phyloP scores from a whole-genome alignment of 2,113 vertebrate genomes.

The Gnathonemus longibarbis region DNA sequence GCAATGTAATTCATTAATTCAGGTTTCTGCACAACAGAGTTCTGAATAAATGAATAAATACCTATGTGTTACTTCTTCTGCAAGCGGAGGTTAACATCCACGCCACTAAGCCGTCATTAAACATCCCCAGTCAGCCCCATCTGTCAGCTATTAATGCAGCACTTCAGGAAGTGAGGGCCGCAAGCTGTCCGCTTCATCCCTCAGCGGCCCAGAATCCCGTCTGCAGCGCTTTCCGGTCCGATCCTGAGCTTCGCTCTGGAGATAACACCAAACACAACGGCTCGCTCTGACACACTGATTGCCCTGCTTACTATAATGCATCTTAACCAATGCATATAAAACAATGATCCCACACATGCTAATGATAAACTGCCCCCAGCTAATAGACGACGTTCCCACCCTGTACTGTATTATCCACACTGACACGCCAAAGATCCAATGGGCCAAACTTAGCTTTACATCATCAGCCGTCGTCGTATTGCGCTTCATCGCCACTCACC shows the following conservation, averaged over 20 bases:
- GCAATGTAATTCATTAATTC: slow-evolving; percentile 46
- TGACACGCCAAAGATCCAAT: background rate
- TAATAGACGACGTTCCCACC: background rate
- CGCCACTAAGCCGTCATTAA: slow-evolving; percentile 59
- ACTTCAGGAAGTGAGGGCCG: slow-evolving; percentile 29
- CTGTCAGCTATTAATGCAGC: slow-evolving; percentile 56
- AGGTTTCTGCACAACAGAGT: slow-evolving; percentile 36
- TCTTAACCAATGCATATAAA: background rate
- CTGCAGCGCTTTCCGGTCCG: background rate
- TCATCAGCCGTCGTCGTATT: background rate
- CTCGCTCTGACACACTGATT: slow-evolving; percentile 9
- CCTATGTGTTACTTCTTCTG: slow-evolving; percentile 58
- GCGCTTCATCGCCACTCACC: background rate
- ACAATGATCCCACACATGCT: background rate
- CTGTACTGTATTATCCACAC: background rate
- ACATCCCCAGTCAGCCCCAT: slow-evolving; percentile 59
- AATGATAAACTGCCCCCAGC: background rate
- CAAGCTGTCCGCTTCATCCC: slow-evolving; percentile 39
- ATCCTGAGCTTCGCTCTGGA: slow-evolving; percentile 3
- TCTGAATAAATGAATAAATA: slow-evolving; percentile 51
- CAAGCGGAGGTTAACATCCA: slow-evolving; percentile 51
- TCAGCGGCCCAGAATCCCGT: slow-evolving; percentile 21
- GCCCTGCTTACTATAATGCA: slow-evolving; percentile 13
- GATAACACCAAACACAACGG: background rate
- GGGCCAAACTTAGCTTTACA: background rate